These are phyloP conservation scores for Cryptotermes secundus DNA, from an alignment of 1,140 invertebrate genomes.

Conservation along the genomic window DNA sequence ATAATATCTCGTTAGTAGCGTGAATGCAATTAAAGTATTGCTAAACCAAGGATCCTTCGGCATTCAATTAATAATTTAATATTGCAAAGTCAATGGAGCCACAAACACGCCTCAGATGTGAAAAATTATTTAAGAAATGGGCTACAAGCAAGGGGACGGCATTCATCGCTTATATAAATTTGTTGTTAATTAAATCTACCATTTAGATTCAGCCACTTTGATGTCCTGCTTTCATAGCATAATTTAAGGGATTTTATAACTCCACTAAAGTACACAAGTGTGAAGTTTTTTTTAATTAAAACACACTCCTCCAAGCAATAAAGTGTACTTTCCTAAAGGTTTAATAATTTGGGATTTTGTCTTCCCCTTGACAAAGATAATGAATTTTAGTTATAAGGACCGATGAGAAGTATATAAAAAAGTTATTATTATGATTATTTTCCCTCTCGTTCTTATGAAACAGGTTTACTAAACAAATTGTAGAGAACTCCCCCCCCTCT, in stretches of 20 bases:
- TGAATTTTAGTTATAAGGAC: not conserved
- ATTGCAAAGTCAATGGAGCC: not conserved
- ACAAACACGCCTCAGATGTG: constrained; percentile 1
- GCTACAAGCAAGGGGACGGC: constrained; percentile 17
- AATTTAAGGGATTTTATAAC: constrained; percentile 24
- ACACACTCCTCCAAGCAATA: constrained; percentile 25
- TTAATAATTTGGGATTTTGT: not conserved
- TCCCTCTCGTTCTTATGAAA: not conserved
- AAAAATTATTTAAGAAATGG: not conserved
- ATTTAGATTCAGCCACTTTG: constrained; percentile 18
- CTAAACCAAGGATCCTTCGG: not conserved
- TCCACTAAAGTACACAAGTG: constrained; percentile 21
- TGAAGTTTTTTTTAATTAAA: constrained; percentile 22
- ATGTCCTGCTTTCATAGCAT: not conserved
- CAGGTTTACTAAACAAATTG: not conserved
- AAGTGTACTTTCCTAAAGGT: not conserved
- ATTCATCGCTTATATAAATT: not conserved
- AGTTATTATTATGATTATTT: not conserved
- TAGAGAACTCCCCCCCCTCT: not conserved
- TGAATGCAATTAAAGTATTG: too few relatives aligned
- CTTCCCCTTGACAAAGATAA: not conserved
- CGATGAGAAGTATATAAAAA: not conserved
- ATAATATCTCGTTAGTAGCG: too few relatives aligned
- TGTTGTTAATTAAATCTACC: constrained; percentile 16
- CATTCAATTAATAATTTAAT: not conserved